phyloP scores from a whole-genome alignment of 2,797 vertebrate species.

The Aldrovandia affinis region DNA sequence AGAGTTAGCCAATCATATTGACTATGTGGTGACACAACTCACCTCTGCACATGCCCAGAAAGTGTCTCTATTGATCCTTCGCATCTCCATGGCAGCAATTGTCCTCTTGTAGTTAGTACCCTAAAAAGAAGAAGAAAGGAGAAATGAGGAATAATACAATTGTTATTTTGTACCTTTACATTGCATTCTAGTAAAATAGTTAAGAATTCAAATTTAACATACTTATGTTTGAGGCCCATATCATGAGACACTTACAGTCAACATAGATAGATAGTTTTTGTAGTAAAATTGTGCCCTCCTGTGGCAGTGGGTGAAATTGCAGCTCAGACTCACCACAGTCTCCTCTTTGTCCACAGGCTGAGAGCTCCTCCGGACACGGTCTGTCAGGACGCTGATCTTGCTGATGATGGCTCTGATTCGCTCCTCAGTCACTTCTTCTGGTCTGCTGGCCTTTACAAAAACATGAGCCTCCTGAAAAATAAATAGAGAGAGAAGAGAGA shows the following conservation, averaged over 20 bases:
- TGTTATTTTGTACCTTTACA: background rate
- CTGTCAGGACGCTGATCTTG: constrained; percentile 58
- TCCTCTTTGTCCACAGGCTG: constrained; percentile 70
- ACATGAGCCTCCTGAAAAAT: constrained; percentile 74
- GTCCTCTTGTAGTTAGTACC: constrained; percentile 90
- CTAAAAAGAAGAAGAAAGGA: constrained; percentile 50
- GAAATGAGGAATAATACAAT: background rate
- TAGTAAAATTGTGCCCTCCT: constrained; percentile 54
- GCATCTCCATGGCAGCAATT: constrained; percentile 86
- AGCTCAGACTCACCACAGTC: constrained; percentile 72
- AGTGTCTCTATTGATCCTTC: constrained; percentile 80
- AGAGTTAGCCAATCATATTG: background rate
- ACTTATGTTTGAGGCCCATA: background rate
- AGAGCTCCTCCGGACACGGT: constrained; percentile 66
- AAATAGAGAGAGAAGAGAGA: constrained; percentile 31
- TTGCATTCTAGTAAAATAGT: background rate
- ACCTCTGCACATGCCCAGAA: constrained; percentile 91
- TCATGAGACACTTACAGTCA: background rate
- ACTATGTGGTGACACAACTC: constrained; percentile 14
- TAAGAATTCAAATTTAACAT: background rate
- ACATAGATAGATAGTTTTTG: background rate
- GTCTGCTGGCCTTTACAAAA: constrained; percentile 72
- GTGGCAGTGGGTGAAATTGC: constrained; percentile 50
- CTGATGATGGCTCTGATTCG: constrained; percentile 67
- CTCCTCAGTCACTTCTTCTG: constrained; percentile 79